Conservation (phyloP, 2,113 vertebrate species). For the Pseudois nayaur region DNA sequence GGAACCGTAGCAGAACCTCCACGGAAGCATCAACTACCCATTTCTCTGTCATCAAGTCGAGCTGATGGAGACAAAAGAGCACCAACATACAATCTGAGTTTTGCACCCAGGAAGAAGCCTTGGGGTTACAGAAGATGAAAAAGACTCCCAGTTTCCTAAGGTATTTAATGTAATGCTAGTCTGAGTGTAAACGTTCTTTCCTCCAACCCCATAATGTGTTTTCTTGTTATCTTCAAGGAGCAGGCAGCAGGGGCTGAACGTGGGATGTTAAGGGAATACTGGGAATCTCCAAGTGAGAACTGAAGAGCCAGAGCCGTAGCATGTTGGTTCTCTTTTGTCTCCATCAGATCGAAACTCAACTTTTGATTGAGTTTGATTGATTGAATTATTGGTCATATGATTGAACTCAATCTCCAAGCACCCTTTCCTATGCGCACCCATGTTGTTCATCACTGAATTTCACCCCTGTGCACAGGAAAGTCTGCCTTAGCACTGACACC, state of each 20-base stretch:
- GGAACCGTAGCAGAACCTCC: conserved; percentile 20
- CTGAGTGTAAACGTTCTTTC: not conserved
- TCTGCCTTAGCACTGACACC: too few relatives aligned
- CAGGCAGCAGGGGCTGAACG: too few relatives aligned
- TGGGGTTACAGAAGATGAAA: not conserved
- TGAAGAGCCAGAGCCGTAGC: rapidly evolving
- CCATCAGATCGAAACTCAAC: not conserved
- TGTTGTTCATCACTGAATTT: too few relatives aligned
- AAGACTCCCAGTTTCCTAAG: not conserved
- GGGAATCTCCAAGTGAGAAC: not conserved
- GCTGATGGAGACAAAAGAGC: not conserved
- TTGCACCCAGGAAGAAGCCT: not conserved
- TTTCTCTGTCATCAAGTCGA: not conserved
- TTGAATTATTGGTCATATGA: not conserved
- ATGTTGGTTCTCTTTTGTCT: not conserved
- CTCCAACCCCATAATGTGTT: not conserved
- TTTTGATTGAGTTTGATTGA: not conserved
- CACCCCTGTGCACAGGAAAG: rapidly evolving
- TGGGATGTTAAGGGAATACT: not conserved
- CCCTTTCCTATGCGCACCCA: not conserved
- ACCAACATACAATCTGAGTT: not conserved
- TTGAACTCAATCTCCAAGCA: not conserved
- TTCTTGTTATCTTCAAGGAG: not conserved
- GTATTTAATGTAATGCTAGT: too few relatives aligned
- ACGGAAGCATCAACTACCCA: not conserved